A percentile compares a stretch with the other conserved stretches of the same genome.
Conservation (phyloP, 2,113 vertebrate species). For the Triplophysa rosa region DNA sequence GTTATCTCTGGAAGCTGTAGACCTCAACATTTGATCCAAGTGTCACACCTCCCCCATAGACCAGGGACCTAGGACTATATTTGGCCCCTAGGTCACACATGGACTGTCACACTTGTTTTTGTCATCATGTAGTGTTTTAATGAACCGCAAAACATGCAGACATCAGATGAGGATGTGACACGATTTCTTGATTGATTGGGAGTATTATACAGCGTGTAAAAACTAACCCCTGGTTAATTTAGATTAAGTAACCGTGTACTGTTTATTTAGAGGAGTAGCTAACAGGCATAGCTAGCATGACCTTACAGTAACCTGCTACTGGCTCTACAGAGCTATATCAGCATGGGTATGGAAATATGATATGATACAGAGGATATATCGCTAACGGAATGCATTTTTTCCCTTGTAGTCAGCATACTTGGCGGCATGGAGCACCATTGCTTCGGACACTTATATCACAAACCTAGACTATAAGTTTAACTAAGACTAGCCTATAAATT, state of each 20-base stretch:
- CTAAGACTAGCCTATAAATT: background rate
- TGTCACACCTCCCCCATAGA: slow-evolving; percentile 4
- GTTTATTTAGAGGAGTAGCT: slow-evolving; percentile 1
- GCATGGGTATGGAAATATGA: slow-evolving; percentile 39
- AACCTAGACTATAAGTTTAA: background rate
- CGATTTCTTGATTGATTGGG: background rate
- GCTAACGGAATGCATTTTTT: slow-evolving; percentile 36
- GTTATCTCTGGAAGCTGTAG: slow-evolving; percentile 59
- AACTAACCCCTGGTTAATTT: background rate
- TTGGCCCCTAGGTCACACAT: slow-evolving; percentile 49
- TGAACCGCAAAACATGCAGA: background rate
- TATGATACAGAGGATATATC: background rate
- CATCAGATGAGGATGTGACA: background rate
- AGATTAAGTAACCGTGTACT: background rate
- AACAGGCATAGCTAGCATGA: slow-evolving; percentile 17
- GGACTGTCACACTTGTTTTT: slow-evolving; percentile 5
- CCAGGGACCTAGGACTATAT: slow-evolving; percentile 59
- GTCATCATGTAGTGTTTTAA: background rate
- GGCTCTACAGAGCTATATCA: slow-evolving; percentile 6
- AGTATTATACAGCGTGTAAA: background rate
- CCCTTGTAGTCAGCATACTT: slow-evolving; percentile 35
- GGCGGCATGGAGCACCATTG: slow-evolving; percentile 6
- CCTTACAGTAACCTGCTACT: background rate
- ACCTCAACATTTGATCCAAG: slow-evolving; percentile 20
- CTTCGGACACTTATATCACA: background rate